Conservation (phyloP, 2,113 vertebrate species). For the Haplochromis vanheusdeni region DNA sequence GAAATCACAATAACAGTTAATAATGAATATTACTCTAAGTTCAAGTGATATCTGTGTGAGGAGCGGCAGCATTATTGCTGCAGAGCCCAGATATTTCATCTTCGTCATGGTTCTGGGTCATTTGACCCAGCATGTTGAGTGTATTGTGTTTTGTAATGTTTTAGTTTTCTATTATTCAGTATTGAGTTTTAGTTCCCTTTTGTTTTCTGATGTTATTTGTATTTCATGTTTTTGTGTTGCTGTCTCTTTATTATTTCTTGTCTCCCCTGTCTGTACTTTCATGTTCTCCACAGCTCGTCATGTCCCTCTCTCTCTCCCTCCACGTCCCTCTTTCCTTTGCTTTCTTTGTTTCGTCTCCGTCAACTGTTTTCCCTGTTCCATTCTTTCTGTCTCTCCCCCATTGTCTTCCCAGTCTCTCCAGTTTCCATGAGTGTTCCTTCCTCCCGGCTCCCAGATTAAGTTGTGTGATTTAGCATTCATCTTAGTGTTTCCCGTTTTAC, state of each 20-base stretch:
- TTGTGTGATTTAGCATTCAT: not conserved
- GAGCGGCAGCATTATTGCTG: not conserved
- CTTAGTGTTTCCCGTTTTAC: not conserved
- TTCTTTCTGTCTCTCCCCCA: not conserved
- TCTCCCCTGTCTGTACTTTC: not conserved
- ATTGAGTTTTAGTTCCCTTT: not conserved
- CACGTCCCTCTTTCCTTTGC: not conserved
- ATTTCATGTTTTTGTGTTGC: not conserved
- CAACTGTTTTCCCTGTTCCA: not conserved
- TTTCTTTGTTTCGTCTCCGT: not conserved
- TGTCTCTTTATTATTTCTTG: not conserved
- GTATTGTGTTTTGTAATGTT: not conserved
- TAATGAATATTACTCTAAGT: constrained; percentile 8
- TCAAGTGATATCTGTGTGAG: not conserved
- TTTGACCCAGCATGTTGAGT: not conserved
- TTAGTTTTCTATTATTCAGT: not conserved
- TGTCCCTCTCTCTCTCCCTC: not conserved
- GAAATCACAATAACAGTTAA: not conserved
- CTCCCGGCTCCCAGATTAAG: not conserved
- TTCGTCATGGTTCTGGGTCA: not conserved
- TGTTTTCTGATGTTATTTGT: not conserved
- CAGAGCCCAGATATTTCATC: not conserved
- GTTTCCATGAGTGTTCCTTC: not conserved
- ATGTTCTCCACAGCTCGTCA: not conserved
- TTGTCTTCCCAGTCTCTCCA: not conserved